phyloP scores from a whole-genome alignment of 2,113 vertebrate genomes.

The Grammomys dolichurus region DNA sequence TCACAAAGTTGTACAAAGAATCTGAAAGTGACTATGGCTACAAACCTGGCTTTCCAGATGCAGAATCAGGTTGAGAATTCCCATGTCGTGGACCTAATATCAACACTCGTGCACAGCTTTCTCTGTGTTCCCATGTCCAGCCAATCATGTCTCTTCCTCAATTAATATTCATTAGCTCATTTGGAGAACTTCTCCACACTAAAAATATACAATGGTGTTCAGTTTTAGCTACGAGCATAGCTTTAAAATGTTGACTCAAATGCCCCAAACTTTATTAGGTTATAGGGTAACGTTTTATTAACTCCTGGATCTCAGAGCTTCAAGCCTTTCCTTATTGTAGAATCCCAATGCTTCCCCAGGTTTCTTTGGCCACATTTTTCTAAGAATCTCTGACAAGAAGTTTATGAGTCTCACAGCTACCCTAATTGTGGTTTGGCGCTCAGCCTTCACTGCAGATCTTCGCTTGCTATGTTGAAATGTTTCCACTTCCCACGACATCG shows the following conservation, averaged over 20 bases:
- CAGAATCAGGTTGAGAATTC: background rate
- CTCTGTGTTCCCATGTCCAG: background rate
- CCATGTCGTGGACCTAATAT: background rate
- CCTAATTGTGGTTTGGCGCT: background rate
- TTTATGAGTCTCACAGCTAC: background rate
- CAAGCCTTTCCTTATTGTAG: background rate
- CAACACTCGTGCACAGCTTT: background rate
- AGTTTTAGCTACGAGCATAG: background rate
- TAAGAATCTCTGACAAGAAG: background rate
- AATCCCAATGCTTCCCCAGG: background rate
- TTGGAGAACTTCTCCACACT: background rate
- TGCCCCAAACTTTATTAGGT: background rate
- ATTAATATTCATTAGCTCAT: background rate
- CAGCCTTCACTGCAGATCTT: background rate
- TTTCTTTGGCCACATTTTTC: background rate
- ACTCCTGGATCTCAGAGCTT: background rate
- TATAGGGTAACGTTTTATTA: background rate
- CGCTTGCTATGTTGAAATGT: conserved; percentile 6
- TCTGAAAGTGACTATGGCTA: background rate
- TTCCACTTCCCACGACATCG: background rate
- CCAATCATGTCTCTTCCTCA: background rate
- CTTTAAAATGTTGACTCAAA: background rate
- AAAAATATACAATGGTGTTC: background rate
- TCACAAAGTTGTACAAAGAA: background rate
- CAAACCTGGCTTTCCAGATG: background rate